A percentile compares a stretch with the other conserved stretches of the same genome.
Evolutionary conservation across 2,113 vertebrate species (phyloP).

Genomic region (Eira barbara): DNA sequence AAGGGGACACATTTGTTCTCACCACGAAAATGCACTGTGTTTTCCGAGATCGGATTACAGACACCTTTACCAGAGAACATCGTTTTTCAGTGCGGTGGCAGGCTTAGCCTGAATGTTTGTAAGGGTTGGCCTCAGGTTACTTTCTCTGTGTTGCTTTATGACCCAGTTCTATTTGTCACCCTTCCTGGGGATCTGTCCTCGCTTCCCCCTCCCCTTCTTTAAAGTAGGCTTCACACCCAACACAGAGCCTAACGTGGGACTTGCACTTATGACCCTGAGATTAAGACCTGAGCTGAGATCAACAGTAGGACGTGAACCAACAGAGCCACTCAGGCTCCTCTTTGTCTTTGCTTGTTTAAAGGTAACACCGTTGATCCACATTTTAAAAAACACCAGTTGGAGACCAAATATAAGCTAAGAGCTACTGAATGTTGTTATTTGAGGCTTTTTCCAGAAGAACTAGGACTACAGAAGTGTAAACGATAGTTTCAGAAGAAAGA

Average conservation of each 20-base stretch:
- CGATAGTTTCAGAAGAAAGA: neutral
- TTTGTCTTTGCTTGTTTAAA: neutral
- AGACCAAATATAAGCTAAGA: neutral
- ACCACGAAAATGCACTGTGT: neutral
- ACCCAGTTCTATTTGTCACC: neutral
- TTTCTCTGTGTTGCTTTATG: neutral
- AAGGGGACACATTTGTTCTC: neutral
- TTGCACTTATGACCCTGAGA: neutral
- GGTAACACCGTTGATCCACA: neutral
- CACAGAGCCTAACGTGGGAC: neutral
- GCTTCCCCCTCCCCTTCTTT: neutral
- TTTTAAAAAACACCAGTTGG: neutral
- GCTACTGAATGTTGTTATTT: neutral
- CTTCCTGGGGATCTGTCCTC: neutral
- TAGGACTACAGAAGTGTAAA: neutral
- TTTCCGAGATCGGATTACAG: neutral
- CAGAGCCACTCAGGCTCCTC: neutral
- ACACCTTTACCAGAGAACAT: neutral
- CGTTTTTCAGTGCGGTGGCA: neutral
- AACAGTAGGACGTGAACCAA: fast-evolving
- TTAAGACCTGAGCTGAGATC: neutral
- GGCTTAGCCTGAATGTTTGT: neutral
- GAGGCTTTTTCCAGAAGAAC: neutral
- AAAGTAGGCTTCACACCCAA: neutral
- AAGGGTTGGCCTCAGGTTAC: neutral